Evolutionary conservation across 2,113 vertebrate species (phyloP).

Genomic region (Malurus elegans): DNA sequence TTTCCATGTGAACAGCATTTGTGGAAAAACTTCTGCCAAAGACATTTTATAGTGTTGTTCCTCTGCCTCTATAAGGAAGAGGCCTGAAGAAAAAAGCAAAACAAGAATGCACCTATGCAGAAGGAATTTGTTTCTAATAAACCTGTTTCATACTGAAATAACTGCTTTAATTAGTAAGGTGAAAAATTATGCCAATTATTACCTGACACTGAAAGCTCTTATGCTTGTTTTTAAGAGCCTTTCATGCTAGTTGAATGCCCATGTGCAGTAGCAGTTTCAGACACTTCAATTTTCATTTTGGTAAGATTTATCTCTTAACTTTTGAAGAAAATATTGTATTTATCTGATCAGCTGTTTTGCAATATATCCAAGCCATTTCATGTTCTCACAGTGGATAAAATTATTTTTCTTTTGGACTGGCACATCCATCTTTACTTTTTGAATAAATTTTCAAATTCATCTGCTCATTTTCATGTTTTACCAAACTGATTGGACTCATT

Average conservation of each 20-base stretch:
- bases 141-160: background rate
- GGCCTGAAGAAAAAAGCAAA: background rate
- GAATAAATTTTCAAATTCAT: background rate
- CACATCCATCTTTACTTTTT: background rate
- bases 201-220: background rate
- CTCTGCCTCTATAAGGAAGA: background rate
- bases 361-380: background rate
- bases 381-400: background rate
- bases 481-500: background rate
- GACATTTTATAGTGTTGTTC: background rate
- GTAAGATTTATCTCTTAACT: background rate
- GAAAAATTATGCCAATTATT: background rate
- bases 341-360: background rate
- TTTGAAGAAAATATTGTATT: background rate
- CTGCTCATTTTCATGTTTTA: background rate
- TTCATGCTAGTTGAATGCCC: background rate
- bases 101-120: background rate
- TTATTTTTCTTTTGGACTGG: background rate
- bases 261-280: background rate
- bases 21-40: background rate
- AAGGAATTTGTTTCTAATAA: background rate
- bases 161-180: background rate
- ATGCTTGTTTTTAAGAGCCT: background rate
- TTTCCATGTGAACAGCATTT: background rate
- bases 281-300: background rate